Evolutionary conservation across 2,113 vertebrate species (phyloP).

Genomic region (Callionymus lyra): DNA sequence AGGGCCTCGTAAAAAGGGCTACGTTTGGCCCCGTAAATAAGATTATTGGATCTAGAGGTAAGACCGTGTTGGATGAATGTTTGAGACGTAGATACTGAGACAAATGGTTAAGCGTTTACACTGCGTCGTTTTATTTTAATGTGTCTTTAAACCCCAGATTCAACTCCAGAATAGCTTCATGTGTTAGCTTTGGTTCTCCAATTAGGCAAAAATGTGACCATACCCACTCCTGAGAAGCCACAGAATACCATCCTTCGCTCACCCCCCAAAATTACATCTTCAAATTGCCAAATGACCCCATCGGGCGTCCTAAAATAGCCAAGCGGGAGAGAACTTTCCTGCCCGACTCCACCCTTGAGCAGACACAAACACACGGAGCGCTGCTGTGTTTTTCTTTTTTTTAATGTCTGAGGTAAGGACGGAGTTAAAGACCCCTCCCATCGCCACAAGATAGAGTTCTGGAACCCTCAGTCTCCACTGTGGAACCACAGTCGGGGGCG

Average conservation of each 20-base stretch:
- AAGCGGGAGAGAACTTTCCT: conserved; percentile 20
- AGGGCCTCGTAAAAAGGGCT: no score
- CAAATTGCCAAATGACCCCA: conserved; percentile 37
- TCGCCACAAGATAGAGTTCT: conserved; percentile 25
- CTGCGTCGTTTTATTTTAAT: no score
- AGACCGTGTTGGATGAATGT: no score
- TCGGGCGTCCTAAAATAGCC: conserved; percentile 35
- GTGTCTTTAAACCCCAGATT: no score
- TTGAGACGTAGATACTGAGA: no score
- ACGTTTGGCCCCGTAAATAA: no score
- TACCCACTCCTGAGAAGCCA: conserved; percentile 6
- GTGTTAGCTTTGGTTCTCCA: conserved; percentile 23
- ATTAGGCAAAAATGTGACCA: conserved; percentile 2
- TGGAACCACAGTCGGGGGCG: conserved; percentile 12
- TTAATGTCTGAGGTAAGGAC: conserved; percentile 10
- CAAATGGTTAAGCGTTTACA: no score
- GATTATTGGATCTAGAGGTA: no score
- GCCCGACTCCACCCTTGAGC: conserved; percentile 19
- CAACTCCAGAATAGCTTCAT: no score
- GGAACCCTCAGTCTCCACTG: conserved; percentile 12
- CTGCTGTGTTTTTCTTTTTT: conserved; percentile 17
- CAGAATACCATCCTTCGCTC: conserved; percentile 21
- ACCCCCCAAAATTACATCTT: conserved; percentile 34
- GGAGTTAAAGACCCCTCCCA: conserved; percentile 31
- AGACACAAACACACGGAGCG: conserved; percentile 15